Conservation (phyloP, 2,797 vertebrate genomes). For the Sebastes dallii region DNA sequence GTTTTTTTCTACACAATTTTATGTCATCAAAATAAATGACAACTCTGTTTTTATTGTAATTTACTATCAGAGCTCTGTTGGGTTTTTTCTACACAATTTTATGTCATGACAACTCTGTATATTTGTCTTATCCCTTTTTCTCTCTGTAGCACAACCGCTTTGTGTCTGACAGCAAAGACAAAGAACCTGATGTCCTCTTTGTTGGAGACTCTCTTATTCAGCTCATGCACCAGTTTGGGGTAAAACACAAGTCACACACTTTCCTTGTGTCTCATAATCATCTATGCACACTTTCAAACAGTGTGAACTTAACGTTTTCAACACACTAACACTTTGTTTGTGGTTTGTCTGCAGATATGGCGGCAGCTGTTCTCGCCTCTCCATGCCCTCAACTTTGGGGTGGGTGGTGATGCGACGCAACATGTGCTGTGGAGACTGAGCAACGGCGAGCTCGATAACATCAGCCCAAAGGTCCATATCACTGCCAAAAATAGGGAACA, state of each 20-base stretch:
- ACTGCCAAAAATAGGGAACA: slow-evolving; percentile 31
- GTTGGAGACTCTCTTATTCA: slow-evolving; percentile 91
- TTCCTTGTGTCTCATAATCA: not conserved
- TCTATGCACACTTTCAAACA: not conserved
- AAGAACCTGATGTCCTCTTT: slow-evolving; percentile 93
- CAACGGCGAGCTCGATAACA: slow-evolving; percentile 91
- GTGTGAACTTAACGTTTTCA: not conserved
- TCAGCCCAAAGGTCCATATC: slow-evolving; percentile 88
- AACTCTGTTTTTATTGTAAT: too few relatives aligned
- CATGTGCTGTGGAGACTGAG: slow-evolving; percentile 91
- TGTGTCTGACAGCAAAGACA: slow-evolving; percentile 92
- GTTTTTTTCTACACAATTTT: not conserved
- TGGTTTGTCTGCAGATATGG: slow-evolving; percentile 85
- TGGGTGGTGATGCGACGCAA: slow-evolving; percentile 90
- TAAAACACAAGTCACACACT: slow-evolving; percentile 59
- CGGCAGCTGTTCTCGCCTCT: slow-evolving; percentile 92
- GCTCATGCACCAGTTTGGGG: slow-evolving; percentile 92
- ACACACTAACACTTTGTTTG: not conserved
- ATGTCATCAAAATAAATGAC: not conserved
- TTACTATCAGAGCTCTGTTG: too few relatives aligned
- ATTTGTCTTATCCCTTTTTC: not conserved
- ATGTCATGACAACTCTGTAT: too few relatives aligned
- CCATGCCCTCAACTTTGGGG: slow-evolving; percentile 91
- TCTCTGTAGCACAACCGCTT: slow-evolving; percentile 88
- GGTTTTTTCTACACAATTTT: too few relatives aligned